Percentiles rank a stretch among this genome's conserved stretches.
Conservation (phyloP, 2,888 invertebrate species). For the Eurois occulta region DNA sequence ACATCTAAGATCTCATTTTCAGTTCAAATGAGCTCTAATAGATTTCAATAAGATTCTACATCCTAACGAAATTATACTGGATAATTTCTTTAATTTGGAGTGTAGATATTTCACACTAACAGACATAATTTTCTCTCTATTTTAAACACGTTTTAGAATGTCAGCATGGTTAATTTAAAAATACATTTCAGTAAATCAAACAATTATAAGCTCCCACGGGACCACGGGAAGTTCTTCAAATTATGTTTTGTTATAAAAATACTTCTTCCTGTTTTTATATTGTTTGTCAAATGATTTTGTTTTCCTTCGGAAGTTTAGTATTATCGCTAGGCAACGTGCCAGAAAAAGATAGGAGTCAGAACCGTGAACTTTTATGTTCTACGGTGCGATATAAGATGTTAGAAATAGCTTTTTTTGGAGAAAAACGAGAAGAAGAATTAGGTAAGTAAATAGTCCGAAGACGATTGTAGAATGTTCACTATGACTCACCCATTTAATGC, state of each 20-base stretch:
- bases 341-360: slow-evolving; percentile 7
- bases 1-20: not conserved
- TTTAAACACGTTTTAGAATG: not conserved
- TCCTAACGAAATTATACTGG: not conserved
- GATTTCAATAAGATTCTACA: not conserved
- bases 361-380: slow-evolving; percentile 8
- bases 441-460: not conserved
- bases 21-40: not conserved
- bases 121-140: not conserved
- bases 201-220: slow-evolving; percentile 34
- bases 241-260: slow-evolving; percentile 40
- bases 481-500: not conserved
- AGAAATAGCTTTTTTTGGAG: not conserved
- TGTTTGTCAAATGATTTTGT: slow-evolving; percentile 25
- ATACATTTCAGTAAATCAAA: slow-evolving; percentile 45
- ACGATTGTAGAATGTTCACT: not conserved
- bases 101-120: not conserved
- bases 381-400: not conserved
- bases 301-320: slow-evolving; percentile 40
- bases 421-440: not conserved
- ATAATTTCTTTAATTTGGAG: not conserved
- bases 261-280: slow-evolving; percentile 24
- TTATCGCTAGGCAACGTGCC: slow-evolving; percentile 32
- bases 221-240: slow-evolving; percentile 46
- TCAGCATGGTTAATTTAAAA: slow-evolving; percentile 4